Percentiles rank a stretch among this genome's conserved stretches.
Conservation (phyloP, 1,140 invertebrate genomes). For the Homarus americanus region DNA sequence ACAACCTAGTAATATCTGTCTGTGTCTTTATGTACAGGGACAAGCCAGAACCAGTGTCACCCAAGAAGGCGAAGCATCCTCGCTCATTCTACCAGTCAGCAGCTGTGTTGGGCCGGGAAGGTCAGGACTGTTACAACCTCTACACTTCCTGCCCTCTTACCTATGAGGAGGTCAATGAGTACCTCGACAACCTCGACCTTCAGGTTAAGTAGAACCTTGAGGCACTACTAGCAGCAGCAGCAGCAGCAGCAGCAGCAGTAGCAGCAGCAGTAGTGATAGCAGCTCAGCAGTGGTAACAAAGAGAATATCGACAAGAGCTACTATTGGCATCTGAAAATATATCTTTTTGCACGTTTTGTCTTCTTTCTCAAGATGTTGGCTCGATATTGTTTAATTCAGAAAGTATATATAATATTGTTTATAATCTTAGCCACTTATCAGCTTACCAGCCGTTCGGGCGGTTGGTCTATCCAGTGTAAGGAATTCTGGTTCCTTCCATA, state of each 20-base stretch:
- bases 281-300: neutral
- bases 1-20: too few relatives aligned
- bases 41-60: constrained; percentile 20
- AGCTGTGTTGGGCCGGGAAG: constrained; percentile 25
- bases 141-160: constrained; percentile 30
- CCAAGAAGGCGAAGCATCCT: neutral
- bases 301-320: neutral
- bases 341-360: neutral
- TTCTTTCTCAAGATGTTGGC: too few relatives aligned
- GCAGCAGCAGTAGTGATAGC: too few relatives aligned
- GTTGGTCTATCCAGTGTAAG: too few relatives aligned
- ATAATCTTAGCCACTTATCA: too few relatives aligned
- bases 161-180: constrained; percentile 3
- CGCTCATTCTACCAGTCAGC: constrained; percentile 44
- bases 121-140: constrained; percentile 17
- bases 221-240: neutral
- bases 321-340: neutral
- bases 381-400: too few relatives aligned
- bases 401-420: too few relatives aligned
- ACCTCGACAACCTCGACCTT: constrained; percentile 37
- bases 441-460: too few relatives aligned
- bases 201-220: neutral
- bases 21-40: constrained; percentile 8
- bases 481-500: too few relatives aligned
- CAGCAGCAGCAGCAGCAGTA: too few relatives aligned